Conservation (phyloP, 2,888 invertebrate species). For the Campopleginae sp. region DNA sequence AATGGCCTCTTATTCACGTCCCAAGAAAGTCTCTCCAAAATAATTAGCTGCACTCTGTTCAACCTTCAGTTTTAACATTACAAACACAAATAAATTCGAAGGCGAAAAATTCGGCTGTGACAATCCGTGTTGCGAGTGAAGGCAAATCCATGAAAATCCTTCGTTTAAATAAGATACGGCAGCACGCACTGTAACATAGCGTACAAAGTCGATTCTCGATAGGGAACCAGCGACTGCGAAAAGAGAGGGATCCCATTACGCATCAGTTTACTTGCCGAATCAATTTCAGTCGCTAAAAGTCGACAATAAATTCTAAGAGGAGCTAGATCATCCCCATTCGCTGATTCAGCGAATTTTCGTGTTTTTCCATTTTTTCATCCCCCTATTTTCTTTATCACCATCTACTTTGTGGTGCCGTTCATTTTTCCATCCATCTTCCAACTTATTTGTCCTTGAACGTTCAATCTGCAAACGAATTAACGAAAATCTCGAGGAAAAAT, state of each 20-base stretch:
- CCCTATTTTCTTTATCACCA: background rate
- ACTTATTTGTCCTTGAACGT: too few species aligned
- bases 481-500: background rate
- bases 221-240: constrained; percentile 50
- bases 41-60: constrained; percentile 32
- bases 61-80: constrained; percentile 13
- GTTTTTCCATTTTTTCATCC: constrained; percentile 71
- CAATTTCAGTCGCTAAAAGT: constrained; percentile 79
- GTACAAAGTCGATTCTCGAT: constrained; percentile 52
- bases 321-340: constrained; percentile 70
- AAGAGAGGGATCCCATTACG: constrained; percentile 75
- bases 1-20: constrained; percentile 8
- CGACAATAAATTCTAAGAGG: constrained; percentile 77
- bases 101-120: constrained; percentile 50
- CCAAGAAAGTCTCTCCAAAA: constrained; percentile 47
- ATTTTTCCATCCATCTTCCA: background rate
- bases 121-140: constrained; percentile 37
- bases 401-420: background rate
- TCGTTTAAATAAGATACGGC: constrained; percentile 68
- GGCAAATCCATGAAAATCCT: constrained; percentile 67
- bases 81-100: background rate
- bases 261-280: constrained; percentile 80
- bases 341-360: constrained; percentile 76
- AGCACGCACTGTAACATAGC: constrained; percentile 59
- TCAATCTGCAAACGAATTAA: background rate